A percentile compares a stretch with the other conserved stretches of the same genome.
phyloP scores from a whole-genome alignment of 2,797 vertebrate species.

The Pogoniulus pusillus region DNA sequence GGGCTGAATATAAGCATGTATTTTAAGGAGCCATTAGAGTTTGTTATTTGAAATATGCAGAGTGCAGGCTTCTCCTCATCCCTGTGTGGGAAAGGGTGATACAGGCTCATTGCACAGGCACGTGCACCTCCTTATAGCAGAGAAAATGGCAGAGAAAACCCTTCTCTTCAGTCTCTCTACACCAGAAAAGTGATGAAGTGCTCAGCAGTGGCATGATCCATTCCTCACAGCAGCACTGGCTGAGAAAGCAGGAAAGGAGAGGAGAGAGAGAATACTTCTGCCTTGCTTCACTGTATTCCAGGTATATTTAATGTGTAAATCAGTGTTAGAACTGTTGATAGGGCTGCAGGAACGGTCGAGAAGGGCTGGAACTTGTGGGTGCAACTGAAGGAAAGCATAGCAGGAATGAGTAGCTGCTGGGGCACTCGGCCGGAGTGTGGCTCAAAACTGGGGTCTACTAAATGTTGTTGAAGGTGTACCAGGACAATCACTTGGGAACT shows the following conservation, averaged over 20 bases:
- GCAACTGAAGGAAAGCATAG: not conserved
- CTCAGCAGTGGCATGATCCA: not conserved
- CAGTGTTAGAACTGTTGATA: not conserved
- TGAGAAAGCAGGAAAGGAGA: not conserved
- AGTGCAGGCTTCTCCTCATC: not conserved
- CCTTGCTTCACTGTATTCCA: not conserved
- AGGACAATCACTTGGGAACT: not conserved
- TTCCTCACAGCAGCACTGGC: rapidly evolving
- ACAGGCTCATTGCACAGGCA: rapidly evolving
- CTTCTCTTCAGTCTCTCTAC: not conserved
- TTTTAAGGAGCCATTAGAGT: constrained; percentile 13
- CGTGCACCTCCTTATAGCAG: rapidly evolving
- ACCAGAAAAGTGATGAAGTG: not conserved
- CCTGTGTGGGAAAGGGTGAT: not conserved
- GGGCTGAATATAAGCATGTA: not conserved
- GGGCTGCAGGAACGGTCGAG: not conserved
- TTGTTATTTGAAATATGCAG: not conserved
- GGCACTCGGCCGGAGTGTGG: rapidly evolving
- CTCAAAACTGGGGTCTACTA: too few relatives aligned
- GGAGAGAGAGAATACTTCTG: not conserved
- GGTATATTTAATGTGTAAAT: not conserved
- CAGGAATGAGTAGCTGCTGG: not conserved
- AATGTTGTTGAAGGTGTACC: not conserved
- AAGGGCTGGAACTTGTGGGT: not conserved
- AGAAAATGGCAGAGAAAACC: not conserved